phyloP scores from a whole-genome alignment of 2,113 vertebrate species.

The Oncorhynchus masou region DNA sequence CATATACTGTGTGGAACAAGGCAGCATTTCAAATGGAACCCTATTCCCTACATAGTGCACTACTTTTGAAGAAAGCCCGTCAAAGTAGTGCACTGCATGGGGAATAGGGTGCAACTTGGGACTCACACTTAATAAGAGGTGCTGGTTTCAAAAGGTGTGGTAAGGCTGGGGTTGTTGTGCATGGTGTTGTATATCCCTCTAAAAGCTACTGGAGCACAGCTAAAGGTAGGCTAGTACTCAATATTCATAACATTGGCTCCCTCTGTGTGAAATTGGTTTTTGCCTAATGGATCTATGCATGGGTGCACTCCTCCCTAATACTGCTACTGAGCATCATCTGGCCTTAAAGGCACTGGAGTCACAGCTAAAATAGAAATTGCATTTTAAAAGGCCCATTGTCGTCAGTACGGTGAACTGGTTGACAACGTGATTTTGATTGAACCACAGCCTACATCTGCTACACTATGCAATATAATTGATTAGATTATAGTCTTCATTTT shows the following conservation, averaged over 20 bases:
- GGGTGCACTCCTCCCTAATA: slow-evolving; percentile 68
- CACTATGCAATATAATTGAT: too few relatives aligned
- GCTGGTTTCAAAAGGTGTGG: slow-evolving; percentile 56
- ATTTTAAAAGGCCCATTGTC: too few relatives aligned
- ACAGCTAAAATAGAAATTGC: slow-evolving; percentile 28
- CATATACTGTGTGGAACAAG: too few relatives aligned
- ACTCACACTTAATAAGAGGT: slow-evolving; percentile 35
- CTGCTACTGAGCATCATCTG: slow-evolving; percentile 32
- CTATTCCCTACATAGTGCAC: background rate
- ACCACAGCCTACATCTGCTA: too few relatives aligned
- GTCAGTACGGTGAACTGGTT: too few relatives aligned
- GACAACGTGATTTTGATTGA: too few relatives aligned
- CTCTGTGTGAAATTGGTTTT: slow-evolving; percentile 80
- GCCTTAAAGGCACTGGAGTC: slow-evolving; percentile 66
- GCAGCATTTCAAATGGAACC: too few relatives aligned
- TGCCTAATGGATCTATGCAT: slow-evolving; percentile 80
- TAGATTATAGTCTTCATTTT: too few relatives aligned
- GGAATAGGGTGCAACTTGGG: too few relatives aligned
- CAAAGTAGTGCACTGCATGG: too few relatives aligned
- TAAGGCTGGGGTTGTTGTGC: slow-evolving; percentile 68
- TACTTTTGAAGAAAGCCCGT: background rate
- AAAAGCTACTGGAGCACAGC: slow-evolving; percentile 71
- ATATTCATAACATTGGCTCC: slow-evolving; percentile 82
- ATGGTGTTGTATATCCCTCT: slow-evolving; percentile 75
- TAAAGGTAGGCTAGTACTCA: slow-evolving; percentile 73